A percentile compares a stretch with the other conserved stretches of the same genome.
These are phyloP conservation scores for Peromyscus leucopus DNA, from an alignment of 2,113 vertebrate species.

Conservation along the genomic window DNA sequence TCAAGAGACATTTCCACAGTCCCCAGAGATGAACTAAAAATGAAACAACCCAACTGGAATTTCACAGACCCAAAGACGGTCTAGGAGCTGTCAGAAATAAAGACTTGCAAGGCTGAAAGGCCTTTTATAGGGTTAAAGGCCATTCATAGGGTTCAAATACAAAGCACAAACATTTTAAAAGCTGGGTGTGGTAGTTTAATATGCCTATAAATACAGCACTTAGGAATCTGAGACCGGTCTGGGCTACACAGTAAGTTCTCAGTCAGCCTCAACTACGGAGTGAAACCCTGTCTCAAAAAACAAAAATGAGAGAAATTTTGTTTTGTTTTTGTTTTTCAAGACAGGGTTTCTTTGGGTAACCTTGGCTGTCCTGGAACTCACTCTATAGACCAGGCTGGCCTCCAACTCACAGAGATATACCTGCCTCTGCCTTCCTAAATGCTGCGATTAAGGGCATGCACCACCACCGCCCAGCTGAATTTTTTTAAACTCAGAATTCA, in stretches of 20 bases:
- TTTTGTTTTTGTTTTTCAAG: neutral
- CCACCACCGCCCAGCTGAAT: too few relatives aligned
- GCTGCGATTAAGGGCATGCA: too few relatives aligned
- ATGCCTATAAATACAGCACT: neutral
- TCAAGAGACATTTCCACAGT: neutral
- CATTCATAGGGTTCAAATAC: constrained; percentile 3
- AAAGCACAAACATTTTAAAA: constrained; percentile 30
- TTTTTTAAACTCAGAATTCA: neutral
- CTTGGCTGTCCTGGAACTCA: neutral
- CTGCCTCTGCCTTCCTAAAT: neutral
- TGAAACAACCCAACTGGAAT: neutral
- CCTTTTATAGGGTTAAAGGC: neutral
- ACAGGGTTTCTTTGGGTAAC: neutral
- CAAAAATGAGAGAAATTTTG: neutral
- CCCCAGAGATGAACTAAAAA: constrained; percentile 11
- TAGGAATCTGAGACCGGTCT: neutral
- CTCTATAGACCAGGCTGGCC: neutral
- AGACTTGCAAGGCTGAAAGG: neutral
- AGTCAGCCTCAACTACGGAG: neutral
- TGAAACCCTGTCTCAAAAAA: neutral
- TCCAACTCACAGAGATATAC: neutral
- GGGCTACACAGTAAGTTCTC: neutral
- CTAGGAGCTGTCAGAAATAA: neutral
- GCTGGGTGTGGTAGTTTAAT: neutral
- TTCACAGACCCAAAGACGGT: neutral